These are phyloP conservation scores for Dryas iulia DNA, from an alignment of 1,140 invertebrate species.

Conservation along the genomic window DNA sequence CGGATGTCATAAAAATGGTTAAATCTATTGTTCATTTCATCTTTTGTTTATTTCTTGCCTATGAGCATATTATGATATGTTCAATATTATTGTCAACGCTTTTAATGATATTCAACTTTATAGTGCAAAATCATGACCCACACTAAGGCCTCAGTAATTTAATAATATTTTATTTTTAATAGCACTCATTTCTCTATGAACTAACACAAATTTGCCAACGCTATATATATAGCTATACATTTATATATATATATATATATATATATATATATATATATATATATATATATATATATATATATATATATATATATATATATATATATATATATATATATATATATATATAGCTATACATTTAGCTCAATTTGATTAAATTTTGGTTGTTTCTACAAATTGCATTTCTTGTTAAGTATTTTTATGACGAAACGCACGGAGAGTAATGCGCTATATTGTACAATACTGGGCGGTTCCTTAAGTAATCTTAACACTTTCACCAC, in stretches of 20 bases:
- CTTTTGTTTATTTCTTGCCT: too few relatives aligned
- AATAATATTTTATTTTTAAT: neutral
- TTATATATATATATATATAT: too few relatives aligned
- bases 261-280: too few relatives aligned
- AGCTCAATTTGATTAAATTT: neutral
- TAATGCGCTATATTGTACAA: conserved; percentile 31
- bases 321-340: too few relatives aligned
- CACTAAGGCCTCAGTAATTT: neutral
- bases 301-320: too few relatives aligned
- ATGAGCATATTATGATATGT: too few relatives aligned
- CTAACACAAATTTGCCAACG: neutral
- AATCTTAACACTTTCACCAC: conserved; percentile 33
- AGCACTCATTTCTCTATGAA: neutral
- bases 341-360: too few relatives aligned
- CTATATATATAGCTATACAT: too few relatives aligned
- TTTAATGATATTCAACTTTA: neutral
- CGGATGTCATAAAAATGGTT: too few relatives aligned
- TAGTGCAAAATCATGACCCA: neutral
- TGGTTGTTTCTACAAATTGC: neutral
- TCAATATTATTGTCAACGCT: neutral
- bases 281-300: too few relatives aligned
- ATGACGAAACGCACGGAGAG: conserved; percentile 24
- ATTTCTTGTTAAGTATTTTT: conserved; percentile 14
- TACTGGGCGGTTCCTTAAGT: conserved; percentile 30
- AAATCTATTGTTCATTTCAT: too few relatives aligned